Conservation (phyloP, 2,888 invertebrate species). For the Malacosoma neustria region DNA sequence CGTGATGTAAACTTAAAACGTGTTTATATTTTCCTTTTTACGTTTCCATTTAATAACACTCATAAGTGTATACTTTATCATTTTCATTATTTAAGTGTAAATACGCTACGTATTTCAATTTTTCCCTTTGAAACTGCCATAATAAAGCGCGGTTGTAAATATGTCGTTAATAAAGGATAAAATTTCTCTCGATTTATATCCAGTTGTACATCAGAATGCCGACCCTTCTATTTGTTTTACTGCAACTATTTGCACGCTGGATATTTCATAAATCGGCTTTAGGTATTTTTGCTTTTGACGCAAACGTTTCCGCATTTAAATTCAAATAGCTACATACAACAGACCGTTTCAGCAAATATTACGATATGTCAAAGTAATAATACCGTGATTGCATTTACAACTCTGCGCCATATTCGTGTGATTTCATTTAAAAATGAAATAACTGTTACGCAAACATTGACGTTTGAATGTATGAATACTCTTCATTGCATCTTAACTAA, state of each 20-base stretch:
- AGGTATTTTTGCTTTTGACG: constrained; percentile 8
- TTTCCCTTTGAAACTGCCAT: neutral
- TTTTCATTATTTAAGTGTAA: too few species aligned
- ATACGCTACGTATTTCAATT: too few species aligned
- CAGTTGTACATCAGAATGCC: neutral
- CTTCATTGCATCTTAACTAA: too few species aligned
- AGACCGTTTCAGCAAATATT: constrained; percentile 11
- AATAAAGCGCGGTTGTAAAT: neutral
- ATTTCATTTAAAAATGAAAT: neutral
- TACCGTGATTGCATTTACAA: constrained; percentile 18
- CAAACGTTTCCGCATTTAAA: constrained; percentile 9
- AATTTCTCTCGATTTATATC: neutral
- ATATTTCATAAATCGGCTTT: constrained; percentile 7
- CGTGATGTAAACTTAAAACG: too few species aligned
- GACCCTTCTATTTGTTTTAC: neutral
- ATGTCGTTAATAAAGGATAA: neutral
- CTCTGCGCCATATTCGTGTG: neutral
- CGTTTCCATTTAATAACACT: too few species aligned
- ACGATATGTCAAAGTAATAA: constrained; percentile 19
- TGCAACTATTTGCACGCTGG: constrained; percentile 5
- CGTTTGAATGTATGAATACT: too few species aligned
- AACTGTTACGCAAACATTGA: too few species aligned
- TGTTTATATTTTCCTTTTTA: too few species aligned
- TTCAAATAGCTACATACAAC: constrained; percentile 6
- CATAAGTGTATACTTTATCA: too few species aligned